phyloP scores from a whole-genome alignment of 2,113 vertebrate species.

The Cathartes aura region DNA sequence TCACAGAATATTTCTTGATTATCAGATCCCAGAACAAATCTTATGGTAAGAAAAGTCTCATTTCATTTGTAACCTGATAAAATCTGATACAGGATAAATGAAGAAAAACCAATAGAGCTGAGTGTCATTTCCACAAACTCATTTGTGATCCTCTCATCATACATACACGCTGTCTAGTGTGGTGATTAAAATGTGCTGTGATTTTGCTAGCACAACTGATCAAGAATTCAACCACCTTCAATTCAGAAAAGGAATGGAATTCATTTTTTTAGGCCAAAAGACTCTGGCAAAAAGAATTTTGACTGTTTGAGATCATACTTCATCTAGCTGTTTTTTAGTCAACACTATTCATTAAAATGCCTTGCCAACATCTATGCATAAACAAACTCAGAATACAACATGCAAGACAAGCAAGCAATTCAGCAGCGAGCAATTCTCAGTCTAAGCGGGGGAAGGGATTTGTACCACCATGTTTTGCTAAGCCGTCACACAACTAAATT shows the following conservation, averaged over 20 bases:
- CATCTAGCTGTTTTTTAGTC: neutral
- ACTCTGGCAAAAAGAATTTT: neutral
- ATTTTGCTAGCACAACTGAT: neutral
- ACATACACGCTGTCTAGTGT: fast-evolving
- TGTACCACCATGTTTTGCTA: neutral
- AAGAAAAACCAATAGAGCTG: neutral
- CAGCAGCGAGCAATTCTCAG: neutral
- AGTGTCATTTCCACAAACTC: neutral
- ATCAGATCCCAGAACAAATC: neutral
- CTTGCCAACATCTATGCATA: neutral
- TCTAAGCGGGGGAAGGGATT: neutral
- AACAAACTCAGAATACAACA: neutral
- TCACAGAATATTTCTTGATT: neutral
- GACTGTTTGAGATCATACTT: neutral
- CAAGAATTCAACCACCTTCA: neutral
- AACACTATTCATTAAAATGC: neutral
- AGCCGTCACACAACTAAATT: neutral
- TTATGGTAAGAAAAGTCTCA: fast-evolving
- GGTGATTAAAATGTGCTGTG: neutral
- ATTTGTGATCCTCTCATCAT: neutral
- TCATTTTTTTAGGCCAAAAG: neutral
- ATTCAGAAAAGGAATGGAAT: neutral
- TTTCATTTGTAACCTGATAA: neutral
- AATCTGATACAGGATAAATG: neutral
- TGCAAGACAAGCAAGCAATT: neutral